Percentiles rank a stretch among this genome's conserved stretches.
Conservation (phyloP, 2,113 vertebrate species). For the Atractosteus spatula region DNA sequence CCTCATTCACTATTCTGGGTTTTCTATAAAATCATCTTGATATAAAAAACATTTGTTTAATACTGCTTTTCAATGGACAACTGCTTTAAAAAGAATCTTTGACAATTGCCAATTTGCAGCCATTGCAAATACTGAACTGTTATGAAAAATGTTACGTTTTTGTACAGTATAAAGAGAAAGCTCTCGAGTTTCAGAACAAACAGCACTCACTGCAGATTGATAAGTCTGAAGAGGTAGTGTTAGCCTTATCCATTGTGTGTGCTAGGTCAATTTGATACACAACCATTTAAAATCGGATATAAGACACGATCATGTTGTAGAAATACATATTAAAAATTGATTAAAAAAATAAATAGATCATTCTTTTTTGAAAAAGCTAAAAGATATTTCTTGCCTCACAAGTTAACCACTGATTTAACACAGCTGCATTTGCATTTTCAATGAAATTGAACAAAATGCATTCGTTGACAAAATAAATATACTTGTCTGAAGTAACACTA, state of each 20-base stretch:
- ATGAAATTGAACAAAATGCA: constrained; percentile 1
- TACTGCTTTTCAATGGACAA: neutral
- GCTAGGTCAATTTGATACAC: constrained; percentile 10
- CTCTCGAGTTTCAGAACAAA: constrained; percentile 21
- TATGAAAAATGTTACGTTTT: constrained; percentile 41
- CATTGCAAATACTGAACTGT: constrained; percentile 23
- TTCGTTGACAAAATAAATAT: neutral
- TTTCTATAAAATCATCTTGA: constrained; percentile 25
- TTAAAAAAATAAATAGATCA: constrained; percentile 25
- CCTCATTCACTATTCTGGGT: constrained; percentile 17
- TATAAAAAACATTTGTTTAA: neutral
- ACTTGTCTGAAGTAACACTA: neutral
- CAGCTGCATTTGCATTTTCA: neutral
- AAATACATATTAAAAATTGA: constrained; percentile 47
- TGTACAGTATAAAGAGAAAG: constrained; percentile 45
- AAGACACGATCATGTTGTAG: constrained; percentile 44
- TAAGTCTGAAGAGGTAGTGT: constrained; percentile 68
- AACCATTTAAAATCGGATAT: constrained; percentile 14
- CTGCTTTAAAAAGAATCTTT: neutral
- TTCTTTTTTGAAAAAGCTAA: constrained; percentile 12
- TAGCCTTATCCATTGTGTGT: constrained; percentile 54
- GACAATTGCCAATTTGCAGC: neutral
- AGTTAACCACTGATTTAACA: constrained; percentile 32
- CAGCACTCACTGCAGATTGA: constrained; percentile 3
- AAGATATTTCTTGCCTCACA: constrained; percentile 7